Evolutionary conservation across 2,797 vertebrate species (phyloP).

Genomic region (Anguilla obscura): DNA sequence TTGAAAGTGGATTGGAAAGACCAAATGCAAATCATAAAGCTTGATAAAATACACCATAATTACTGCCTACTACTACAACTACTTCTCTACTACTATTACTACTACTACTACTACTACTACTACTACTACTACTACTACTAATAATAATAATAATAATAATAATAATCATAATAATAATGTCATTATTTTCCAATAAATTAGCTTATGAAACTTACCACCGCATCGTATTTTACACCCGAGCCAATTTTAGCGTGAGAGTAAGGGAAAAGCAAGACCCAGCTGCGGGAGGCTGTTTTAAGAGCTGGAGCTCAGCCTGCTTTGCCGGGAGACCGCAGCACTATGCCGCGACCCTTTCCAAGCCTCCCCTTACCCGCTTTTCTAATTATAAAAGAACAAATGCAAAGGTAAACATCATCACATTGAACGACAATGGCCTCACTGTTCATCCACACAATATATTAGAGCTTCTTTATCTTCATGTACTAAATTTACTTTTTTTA

Average conservation of each 20-base stretch:
- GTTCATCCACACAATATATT: background rate
- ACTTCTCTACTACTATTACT: no score
- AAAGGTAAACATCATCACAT: background rate
- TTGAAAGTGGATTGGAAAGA: background rate
- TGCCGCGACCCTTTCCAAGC: background rate
- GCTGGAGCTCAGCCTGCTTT: constrained; percentile 2
- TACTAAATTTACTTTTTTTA: background rate
- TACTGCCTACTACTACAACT: no score
- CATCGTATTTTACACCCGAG: background rate
- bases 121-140: background rate
- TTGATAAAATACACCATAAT: background rate
- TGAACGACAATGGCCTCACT: background rate
- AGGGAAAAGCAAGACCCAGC: background rate
- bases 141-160: background rate
- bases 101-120: no score
- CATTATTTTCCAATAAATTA: background rate
- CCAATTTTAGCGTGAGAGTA: background rate
- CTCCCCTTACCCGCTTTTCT: background rate
- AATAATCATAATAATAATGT: background rate
- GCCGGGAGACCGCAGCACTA: background rate
- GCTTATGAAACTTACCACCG: background rate
- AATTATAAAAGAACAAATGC: background rate
- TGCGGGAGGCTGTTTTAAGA: background rate
- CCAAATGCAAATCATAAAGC: background rate
- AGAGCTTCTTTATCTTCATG: background rate